Percentiles rank a stretch among this genome's conserved stretches.
Conservation (phyloP, 2,113 vertebrate genomes). For the Phyllostomus hastatus region DNA sequence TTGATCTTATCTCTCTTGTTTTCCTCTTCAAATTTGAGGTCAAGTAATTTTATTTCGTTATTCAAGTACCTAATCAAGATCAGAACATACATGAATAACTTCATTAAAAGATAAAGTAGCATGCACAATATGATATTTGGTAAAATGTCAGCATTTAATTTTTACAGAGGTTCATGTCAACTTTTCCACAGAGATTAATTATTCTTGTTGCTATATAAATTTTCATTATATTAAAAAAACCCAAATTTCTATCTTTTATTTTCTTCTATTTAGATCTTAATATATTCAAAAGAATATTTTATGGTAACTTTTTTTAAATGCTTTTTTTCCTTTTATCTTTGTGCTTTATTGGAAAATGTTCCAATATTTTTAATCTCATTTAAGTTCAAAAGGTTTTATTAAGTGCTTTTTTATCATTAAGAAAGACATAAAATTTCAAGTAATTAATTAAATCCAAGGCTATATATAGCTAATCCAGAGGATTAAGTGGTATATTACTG, state of each 20-base stretch:
- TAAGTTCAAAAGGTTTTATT: neutral
- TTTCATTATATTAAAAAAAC: neutral
- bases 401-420: neutral
- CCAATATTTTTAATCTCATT: neutral
- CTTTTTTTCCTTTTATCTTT: neutral
- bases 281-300: neutral
- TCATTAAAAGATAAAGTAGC: neutral
- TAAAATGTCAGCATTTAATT: neutral
- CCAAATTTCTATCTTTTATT: neutral
- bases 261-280: neutral
- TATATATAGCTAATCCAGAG: neutral
- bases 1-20: neutral
- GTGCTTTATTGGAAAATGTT: neutral
- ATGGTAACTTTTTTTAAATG: neutral
- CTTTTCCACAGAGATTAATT: neutral
- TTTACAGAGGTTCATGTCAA: neutral
- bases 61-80: neutral
- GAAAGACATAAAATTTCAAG: neutral
- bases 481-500: neutral
- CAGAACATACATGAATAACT: neutral
- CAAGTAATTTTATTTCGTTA: neutral
- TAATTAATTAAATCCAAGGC: neutral
- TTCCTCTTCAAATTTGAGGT: neutral
- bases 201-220: neutral
- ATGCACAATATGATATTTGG: neutral